Base-by-base conservation (phyloP, 2,888 invertebrate genomes). In the Eupithecia abbreviata region DNA sequence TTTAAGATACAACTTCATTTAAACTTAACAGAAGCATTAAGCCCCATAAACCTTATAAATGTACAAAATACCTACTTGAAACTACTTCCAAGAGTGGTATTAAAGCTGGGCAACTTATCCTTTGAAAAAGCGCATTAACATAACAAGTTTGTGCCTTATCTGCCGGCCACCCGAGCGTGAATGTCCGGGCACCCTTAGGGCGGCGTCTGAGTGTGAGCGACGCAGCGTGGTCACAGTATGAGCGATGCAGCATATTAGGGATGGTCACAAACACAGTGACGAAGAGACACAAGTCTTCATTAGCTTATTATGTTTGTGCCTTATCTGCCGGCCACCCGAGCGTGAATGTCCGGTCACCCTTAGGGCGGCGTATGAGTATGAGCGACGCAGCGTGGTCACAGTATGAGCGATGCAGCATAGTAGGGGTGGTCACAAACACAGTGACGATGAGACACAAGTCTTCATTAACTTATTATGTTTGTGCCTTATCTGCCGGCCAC, bases 61-160 rank as follows among this genome's bases (percentile, higher is more conserved):
- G 79, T 79, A 79, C 69, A 69, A 70, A 74, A 69, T 70, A 74
- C 30, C 45, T 41, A 67, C 49, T 66, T 71, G 71, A 66, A 69
- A 71, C 71, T 75, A 75, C 71, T 65, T 55, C 55, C 71, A 66
- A 71, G 74, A 51, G 65, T 62, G 76, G 80, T 76, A 80, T 81
- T 77, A 77, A 79, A 80, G 78, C 77, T 79, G 75, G 75, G 76
- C 58, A 81, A 81, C 76, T 81, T 79, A 79, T 80, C 79, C 81
- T 81, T 81, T 81, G 81, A 82, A 80, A 82, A 80, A 80, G 80
- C 78, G 80, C 82, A 82, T 82, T 80, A 82, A 75, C 82, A 79
- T 82, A 82, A 80, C 80, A 80, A 82, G 78, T 82, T 80, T 75
- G 80, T 77, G 73, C 73, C 82, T 80, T 82, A 82, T 82, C 82